Conservation (phyloP, 1,140 invertebrate genomes). For the Apis mellifera region Amel_HAv3.1 CM009937.2:10229001-10229500, state of each 20-base stretch:
- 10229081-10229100: conserved; percentile 5
- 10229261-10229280: neutral
- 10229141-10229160: neutral
- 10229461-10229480: no score
- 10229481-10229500: no score
- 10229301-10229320: no score
- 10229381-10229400: no score
- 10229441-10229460: no score
- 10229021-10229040: conserved; percentile 46
- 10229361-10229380: no score
- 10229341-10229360: no score
- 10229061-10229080: neutral
- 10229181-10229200: conserved; percentile 20
- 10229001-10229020: conserved; percentile 46
- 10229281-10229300: no score
- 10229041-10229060: conserved; percentile 52
- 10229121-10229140: neutral
- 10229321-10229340: no score
- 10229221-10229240: conserved; percentile 52
- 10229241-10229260: no score
- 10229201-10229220: conserved; percentile 47
- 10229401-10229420: no score
- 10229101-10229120: neutral
- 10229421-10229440: no score
- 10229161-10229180: conserved; percentile 40